Percentiles rank a stretch among this genome's conserved stretches.
phyloP scores from a whole-genome alignment of 2,113 vertebrate species.

The Ovis aries region DNA sequence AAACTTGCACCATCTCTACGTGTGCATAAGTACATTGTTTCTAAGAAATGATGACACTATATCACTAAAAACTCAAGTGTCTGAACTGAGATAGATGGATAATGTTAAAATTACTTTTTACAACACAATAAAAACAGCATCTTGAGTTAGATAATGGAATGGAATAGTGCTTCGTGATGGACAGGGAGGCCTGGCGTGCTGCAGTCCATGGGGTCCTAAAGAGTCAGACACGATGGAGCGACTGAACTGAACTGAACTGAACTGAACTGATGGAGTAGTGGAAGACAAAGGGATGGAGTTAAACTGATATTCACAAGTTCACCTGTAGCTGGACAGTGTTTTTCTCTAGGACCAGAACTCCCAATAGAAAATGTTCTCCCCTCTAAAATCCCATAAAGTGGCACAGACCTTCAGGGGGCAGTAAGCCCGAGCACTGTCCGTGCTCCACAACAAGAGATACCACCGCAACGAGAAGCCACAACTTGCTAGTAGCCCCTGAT shows the following conservation, averaged over 20 bases:
- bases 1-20: background rate
- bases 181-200: background rate
- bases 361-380: background rate
- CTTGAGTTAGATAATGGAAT: background rate
- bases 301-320: background rate
- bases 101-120: background rate
- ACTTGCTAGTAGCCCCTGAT: fast-evolving
- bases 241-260: background rate
- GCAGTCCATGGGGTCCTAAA: background rate
- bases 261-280: background rate
- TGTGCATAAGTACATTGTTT: background rate
- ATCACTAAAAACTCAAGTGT: background rate
- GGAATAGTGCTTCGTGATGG: background rate
- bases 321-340: background rate
- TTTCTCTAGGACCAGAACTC: background rate
- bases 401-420: background rate
- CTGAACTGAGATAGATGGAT: background rate
- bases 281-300: background rate
- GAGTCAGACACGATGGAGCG: background rate
- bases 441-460: background rate
- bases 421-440: fast-evolving
- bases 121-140: background rate
- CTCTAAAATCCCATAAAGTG: background rate
- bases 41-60: background rate
- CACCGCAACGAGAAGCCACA: fast-evolving